Conservation (phyloP, 2,888 invertebrate species). For the Venusia cambrica region DNA sequence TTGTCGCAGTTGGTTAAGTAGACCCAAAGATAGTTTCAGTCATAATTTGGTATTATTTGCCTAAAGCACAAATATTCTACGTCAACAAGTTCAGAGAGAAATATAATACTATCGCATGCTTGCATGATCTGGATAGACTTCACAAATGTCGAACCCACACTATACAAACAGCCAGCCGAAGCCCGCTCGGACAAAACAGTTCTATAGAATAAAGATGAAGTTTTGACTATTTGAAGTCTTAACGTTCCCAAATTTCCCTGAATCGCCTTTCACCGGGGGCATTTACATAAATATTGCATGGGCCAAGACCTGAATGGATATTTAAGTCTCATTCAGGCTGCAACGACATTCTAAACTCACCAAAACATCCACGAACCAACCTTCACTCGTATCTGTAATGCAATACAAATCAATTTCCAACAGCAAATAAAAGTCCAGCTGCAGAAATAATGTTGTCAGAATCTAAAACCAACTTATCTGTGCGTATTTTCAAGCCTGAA, state of each 20-base stretch:
- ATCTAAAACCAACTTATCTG: conserved; percentile 13
- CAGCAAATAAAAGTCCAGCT: conserved; percentile 2
- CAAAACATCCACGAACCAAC: conserved; percentile 27
- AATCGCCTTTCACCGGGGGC: conserved; percentile 35
- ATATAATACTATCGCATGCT: no score
- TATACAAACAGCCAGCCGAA: no score
- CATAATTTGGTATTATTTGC: no score
- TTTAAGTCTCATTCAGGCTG: conserved; percentile 57
- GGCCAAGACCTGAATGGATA: conserved; percentile 52
- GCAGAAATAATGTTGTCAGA: conserved; percentile 23
- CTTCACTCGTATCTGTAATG: neutral
- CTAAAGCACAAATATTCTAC: no score
- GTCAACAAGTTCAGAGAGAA: no score
- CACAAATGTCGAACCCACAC: no score
- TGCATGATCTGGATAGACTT: no score
- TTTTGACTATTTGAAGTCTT: conserved; percentile 22
- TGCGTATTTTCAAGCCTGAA: conserved; percentile 6
- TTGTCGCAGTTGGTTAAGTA: no score
- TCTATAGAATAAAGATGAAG: conserved; percentile 17
- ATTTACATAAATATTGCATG: conserved; percentile 59
- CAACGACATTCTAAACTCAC: conserved; percentile 25
- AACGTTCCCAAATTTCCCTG: conserved; percentile 34
- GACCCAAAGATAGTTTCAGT: no score
- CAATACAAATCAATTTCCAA: conserved; percentile 22
- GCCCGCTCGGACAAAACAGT: no score